phyloP scores from a whole-genome alignment of 2,113 vertebrate genomes.

The Xenus cinereus region DNA sequence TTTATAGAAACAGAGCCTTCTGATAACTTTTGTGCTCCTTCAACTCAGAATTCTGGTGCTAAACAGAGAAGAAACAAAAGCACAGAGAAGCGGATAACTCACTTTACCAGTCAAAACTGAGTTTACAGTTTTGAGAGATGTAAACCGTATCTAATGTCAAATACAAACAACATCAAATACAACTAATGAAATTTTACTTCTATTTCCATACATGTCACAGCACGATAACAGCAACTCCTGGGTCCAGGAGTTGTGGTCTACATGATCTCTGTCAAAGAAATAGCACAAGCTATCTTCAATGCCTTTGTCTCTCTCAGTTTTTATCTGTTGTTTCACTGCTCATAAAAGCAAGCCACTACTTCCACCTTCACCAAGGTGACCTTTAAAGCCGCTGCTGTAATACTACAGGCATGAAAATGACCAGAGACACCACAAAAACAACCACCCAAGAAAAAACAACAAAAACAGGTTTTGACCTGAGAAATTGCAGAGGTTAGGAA shows the following conservation, averaged over 20 bases:
- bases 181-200: background rate
- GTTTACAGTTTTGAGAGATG: background rate
- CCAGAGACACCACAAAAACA: background rate
- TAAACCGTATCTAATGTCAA: background rate
- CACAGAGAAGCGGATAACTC: background rate
- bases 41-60: background rate
- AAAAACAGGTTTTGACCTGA: background rate
- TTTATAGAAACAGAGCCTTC: background rate
- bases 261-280: background rate
- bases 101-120: background rate
- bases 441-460: accelerated
- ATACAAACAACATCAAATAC: background rate
- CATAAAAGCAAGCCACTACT: background rate
- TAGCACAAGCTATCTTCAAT: background rate
- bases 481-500: background rate
- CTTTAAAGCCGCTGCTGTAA: background rate
- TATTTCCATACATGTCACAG: background rate
- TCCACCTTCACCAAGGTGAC: background rate
- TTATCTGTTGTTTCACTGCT: background rate
- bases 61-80: background rate
- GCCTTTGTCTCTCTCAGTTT: background rate
- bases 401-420: background rate
- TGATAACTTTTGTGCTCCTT: background rate
- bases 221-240: background rate
- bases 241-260: background rate